Percentiles rank a stretch among this genome's conserved stretches.
These are phyloP conservation scores for Caenorhabditis remanei DNA, from an alignment of 1,140 invertebrate species.

Conservation along the genomic window DNA sequence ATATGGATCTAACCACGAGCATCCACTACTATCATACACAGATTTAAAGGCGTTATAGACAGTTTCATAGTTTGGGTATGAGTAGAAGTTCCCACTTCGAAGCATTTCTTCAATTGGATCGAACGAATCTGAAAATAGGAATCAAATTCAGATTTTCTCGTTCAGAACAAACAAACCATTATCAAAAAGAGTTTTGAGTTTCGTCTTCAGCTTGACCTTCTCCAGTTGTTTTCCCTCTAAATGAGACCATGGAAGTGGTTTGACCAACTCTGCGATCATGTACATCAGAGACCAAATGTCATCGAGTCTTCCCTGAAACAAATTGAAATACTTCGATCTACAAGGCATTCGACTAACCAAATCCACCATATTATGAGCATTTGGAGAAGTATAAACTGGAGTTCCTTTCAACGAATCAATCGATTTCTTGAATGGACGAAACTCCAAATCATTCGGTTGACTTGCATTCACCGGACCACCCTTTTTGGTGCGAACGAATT, in stretches of 20 bases:
- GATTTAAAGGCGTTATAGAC: neutral
- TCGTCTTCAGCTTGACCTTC: neutral
- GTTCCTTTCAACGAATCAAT: slow-evolving; percentile 1
- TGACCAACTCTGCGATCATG: slow-evolving; percentile 58
- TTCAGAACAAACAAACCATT: neutral
- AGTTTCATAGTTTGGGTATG: neutral
- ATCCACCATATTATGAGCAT: neutral
- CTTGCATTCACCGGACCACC: neutral
- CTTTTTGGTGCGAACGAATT: neutral
- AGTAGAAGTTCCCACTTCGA: neutral
- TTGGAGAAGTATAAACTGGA: neutral
- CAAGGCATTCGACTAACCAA: neutral
- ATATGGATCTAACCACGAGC: neutral
- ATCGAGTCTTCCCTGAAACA: slow-evolving; percentile 47
- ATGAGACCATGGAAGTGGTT: slow-evolving; percentile 56
- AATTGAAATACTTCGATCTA: neutral
- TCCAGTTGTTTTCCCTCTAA: neutral
- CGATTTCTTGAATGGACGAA: neutral
- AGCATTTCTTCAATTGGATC: neutral
- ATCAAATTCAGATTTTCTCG: neutral
- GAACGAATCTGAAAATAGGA: neutral
- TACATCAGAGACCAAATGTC: slow-evolving; percentile 61
- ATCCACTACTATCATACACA: neutral
- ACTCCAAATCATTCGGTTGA: neutral
- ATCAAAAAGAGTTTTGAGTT: neutral